A percentile compares a stretch with the other conserved stretches of the same genome.
phyloP scores from a whole-genome alignment of 2,113 vertebrate genomes.

The Smithornis capensis region DNA sequence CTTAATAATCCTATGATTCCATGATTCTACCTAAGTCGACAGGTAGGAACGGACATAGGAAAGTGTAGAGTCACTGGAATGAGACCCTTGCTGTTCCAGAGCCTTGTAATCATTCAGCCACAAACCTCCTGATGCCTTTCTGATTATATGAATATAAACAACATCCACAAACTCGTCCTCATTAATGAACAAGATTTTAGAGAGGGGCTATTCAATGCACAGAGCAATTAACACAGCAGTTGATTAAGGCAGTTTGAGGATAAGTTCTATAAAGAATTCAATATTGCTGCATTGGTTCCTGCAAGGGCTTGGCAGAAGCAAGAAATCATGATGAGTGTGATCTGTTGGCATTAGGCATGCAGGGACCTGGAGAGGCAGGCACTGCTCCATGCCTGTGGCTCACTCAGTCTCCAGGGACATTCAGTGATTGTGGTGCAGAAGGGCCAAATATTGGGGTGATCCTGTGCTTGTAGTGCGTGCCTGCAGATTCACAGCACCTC shows the following conservation, averaged over 20 bases:
- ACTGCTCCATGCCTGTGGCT: background rate
- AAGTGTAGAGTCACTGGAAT: background rate
- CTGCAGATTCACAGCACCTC: background rate
- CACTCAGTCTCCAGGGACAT: too few species aligned
- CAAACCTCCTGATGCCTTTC: background rate
- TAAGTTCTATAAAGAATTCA: slow-evolving; percentile 7
- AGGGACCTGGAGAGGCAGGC: background rate
- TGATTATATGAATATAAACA: background rate
- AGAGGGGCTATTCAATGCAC: slow-evolving; percentile 23
- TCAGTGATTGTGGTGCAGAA: background rate
- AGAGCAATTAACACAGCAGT: slow-evolving; percentile 55
- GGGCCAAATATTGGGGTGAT: background rate
- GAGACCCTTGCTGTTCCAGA: background rate
- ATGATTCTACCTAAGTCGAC: background rate
- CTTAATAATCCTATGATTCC: background rate
- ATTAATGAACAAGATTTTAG: slow-evolving; percentile 29
- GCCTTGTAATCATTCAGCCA: background rate
- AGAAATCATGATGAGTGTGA: background rate
- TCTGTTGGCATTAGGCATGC: background rate
- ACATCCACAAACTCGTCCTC: background rate
- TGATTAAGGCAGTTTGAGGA: slow-evolving; percentile 27
- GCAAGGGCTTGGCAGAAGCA: background rate
- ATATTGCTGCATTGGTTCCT: background rate
- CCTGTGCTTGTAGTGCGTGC: background rate
- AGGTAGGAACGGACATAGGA: background rate